phyloP scores from a whole-genome alignment of 2,113 vertebrate genomes.

The Crotalus tigris region DNA sequence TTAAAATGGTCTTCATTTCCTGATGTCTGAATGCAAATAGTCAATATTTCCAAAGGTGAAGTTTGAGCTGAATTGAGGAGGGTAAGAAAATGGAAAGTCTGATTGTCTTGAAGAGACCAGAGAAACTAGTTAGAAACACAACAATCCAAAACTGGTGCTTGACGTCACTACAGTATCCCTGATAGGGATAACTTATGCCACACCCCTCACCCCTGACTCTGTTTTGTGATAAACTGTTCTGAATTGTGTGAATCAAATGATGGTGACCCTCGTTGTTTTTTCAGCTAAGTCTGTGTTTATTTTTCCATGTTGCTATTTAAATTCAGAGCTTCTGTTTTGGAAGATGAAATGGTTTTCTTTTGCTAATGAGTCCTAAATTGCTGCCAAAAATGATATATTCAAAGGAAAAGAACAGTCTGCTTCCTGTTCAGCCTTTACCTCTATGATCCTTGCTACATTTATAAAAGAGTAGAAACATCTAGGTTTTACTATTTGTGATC shows the following conservation, averaged over 20 bases:
- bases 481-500: neutral
- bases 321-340: neutral
- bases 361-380: neutral
- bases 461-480: neutral
- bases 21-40: neutral
- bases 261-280: neutral
- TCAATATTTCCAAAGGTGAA: neutral
- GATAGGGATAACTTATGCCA: neutral
- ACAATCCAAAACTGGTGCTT: neutral
- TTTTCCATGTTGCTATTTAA: conserved; percentile 15
- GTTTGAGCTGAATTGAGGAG: neutral
- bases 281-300: neutral
- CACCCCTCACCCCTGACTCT: neutral
- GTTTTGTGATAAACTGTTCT: neutral
- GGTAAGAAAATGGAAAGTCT: neutral
- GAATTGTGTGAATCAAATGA: neutral
- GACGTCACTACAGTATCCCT: neutral
- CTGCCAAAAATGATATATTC: conserved; percentile 1
- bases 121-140: neutral
- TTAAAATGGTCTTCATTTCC: neutral
- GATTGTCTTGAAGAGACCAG: neutral
- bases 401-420: neutral
- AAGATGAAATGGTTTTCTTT: neutral
- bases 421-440: neutral
- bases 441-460: neutral